Evolutionary conservation across 2,888 invertebrate species (phyloP).

Genomic region (Dichetophora obliterata): DNA sequence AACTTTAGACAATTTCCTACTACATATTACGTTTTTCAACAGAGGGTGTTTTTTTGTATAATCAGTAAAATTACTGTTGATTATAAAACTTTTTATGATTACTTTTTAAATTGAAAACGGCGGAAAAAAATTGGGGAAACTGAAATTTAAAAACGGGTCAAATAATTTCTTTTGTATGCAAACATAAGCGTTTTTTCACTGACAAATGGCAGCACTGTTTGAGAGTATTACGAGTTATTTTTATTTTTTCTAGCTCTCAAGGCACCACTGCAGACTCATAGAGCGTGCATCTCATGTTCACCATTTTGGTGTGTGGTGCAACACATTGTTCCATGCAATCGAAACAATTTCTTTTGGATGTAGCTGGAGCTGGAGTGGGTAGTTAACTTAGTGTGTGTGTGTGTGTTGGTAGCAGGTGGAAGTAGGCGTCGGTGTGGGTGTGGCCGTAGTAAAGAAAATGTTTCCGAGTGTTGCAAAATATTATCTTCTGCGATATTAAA

Average conservation of each 20-base stretch:
- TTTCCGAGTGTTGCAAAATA: constrained; percentile 29
- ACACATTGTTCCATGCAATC: background rate
- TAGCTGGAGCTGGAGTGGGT: background rate
- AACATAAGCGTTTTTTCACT: no score
- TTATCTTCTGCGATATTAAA: constrained; percentile 26
- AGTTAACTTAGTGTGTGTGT: background rate
- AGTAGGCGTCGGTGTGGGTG: background rate
- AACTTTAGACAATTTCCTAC: no score
- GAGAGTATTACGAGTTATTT: background rate
- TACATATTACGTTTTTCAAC: no score
- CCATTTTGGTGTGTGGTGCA: background rate
- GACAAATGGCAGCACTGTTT: no score
- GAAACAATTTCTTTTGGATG: background rate
- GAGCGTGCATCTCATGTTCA: background rate
- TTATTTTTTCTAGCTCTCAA: background rate
- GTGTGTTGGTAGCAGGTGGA: background rate
- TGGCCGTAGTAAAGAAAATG: background rate
- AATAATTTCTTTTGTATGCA: no score
- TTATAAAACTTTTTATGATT: no score
- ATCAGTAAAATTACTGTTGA: no score
- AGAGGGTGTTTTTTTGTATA: no score
- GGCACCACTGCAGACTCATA: background rate
- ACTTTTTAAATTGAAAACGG: no score
- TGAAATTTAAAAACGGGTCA: no score
- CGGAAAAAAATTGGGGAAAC: no score